phyloP scores from a whole-genome alignment of 2,113 vertebrate species.

The Leucopternis melanops region DNA sequence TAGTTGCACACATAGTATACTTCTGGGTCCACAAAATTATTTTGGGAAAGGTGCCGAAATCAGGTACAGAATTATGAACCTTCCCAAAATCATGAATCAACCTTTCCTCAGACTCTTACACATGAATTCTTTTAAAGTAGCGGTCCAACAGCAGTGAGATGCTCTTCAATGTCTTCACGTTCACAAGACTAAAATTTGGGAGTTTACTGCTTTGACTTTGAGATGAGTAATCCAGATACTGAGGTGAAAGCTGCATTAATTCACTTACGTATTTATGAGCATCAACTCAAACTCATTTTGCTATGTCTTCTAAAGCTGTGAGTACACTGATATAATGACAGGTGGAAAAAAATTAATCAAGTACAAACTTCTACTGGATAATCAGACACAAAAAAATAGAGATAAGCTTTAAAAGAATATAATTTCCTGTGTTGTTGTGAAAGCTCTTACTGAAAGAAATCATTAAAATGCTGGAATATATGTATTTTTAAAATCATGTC shows the following conservation, averaged over 20 bases:
- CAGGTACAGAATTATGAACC: not conserved
- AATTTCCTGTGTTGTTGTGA: not conserved
- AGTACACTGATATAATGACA: not conserved
- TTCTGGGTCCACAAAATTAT: not conserved
- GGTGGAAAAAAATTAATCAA: not conserved
- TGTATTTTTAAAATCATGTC: not conserved
- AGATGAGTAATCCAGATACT: not conserved
- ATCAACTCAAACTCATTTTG: not conserved
- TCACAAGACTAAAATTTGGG: not conserved
- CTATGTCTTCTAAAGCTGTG: not conserved
- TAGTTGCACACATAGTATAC: not conserved
- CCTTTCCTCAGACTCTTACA: not conserved
- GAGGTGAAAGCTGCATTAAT: not conserved
- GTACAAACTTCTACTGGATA: not conserved
- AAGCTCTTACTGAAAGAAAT: not conserved
- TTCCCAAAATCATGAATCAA: not conserved
- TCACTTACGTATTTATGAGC: not conserved
- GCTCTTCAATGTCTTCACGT: not conserved
- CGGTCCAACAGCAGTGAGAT: not conserved
- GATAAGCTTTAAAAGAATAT: not conserved
- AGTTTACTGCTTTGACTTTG: not conserved
- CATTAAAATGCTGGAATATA: not conserved
- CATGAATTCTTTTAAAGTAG: not conserved
- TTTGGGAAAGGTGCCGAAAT: not conserved
- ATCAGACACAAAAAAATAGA: not conserved